phyloP scores from a whole-genome alignment of 2,888 invertebrate species.

The Syrphus vitripennis region DNA sequence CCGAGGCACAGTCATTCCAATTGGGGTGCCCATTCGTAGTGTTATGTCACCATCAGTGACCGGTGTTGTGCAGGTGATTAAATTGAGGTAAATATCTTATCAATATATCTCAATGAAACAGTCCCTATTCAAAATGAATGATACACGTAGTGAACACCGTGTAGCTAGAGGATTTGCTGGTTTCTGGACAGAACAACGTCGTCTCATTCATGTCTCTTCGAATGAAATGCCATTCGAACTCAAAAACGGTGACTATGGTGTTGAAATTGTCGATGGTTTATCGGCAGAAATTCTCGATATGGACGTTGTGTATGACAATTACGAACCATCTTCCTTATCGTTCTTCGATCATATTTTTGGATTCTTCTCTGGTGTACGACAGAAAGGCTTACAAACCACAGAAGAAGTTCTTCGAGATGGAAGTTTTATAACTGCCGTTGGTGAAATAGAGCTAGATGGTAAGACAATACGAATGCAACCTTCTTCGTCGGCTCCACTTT shows the following conservation, averaged over 20 bases:
- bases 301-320: constrained; percentile 90
- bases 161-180: constrained; percentile 92
- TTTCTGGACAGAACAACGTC: constrained; percentile 92
- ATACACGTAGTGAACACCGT: constrained; percentile 86
- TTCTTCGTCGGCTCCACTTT: constrained; percentile 88
- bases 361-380: constrained; percentile 91
- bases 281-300: constrained; percentile 88
- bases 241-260: constrained; percentile 83
- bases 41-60: constrained; percentile 87
- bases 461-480: constrained; percentile 87
- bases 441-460: constrained; percentile 87
- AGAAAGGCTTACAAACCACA: constrained; percentile 92
- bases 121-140: neutral
- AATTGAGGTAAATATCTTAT: constrained; percentile 81
- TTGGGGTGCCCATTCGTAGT: constrained; percentile 89
- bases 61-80: constrained; percentile 90
- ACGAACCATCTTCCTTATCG: constrained; percentile 89
- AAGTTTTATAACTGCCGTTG: constrained; percentile 90
- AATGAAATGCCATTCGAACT: constrained; percentile 92
- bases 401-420: constrained; percentile 93
- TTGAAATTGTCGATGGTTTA: constrained; percentile 89
- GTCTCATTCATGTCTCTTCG: constrained; percentile 89
- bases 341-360: constrained; percentile 92
- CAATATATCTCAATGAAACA: neutral
- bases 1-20: constrained; percentile 88